These are phyloP conservation scores for Ganaspis brasiliensis DNA, from an alignment of 2,888 invertebrate genomes.

Conservation along the genomic window DNA sequence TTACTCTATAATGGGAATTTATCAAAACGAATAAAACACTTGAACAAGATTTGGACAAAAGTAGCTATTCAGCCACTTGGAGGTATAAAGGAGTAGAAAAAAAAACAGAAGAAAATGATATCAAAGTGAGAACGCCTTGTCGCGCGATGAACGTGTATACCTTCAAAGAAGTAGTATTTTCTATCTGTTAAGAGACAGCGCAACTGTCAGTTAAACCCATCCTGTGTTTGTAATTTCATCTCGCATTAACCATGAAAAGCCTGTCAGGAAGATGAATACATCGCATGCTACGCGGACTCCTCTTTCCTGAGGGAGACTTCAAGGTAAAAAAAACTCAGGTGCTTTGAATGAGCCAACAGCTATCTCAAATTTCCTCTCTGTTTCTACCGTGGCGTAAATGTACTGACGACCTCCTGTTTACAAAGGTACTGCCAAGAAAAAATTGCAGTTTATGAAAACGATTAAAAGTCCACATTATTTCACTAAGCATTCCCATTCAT, in stretches of 20 bases:
- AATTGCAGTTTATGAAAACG: slow-evolving; percentile 22
- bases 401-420: slow-evolving; percentile 39
- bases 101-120: no score
- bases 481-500: not conserved
- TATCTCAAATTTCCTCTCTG: slow-evolving; percentile 56
- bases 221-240: slow-evolving; percentile 69
- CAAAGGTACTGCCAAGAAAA: slow-evolving; percentile 11
- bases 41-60: no score
- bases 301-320: slow-evolving; percentile 49
- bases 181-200: slow-evolving; percentile 64
- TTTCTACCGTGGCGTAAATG: slow-evolving; percentile 65
- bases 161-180: slow-evolving; percentile 25
- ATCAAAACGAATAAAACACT: no score
- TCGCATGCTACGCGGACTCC: slow-evolving; percentile 65
- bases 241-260: slow-evolving; percentile 67
- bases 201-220: slow-evolving; percentile 63
- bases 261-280: slow-evolving; percentile 66
- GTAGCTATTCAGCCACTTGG: not conserved
- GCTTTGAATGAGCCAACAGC: slow-evolving; percentile 51
- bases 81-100: not conserved
- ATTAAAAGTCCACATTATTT: slow-evolving; percentile 4
- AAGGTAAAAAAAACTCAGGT: slow-evolving; percentile 53
- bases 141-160: slow-evolving; percentile 8
- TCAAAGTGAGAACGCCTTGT: not conserved
- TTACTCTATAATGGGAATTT: no score